These are phyloP conservation scores for Vombatus ursinus DNA, from an alignment of 2,113 vertebrate species.

Conservation along the genomic window DNA sequence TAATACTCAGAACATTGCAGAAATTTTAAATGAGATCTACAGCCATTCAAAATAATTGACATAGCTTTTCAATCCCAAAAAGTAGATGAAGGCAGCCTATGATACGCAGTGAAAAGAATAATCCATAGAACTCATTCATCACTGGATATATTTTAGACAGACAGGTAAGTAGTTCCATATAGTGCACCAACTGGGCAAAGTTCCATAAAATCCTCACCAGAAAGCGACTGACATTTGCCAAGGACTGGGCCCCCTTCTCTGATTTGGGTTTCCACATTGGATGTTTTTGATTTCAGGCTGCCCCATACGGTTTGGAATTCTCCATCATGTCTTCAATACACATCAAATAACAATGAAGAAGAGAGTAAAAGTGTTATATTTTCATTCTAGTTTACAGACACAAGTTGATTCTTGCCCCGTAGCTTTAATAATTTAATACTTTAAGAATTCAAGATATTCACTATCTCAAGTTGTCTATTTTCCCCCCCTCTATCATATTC, in stretches of 20 bases:
- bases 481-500: conserved; percentile 24
- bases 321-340: conserved; percentile 26
- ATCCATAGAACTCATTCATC: not conserved
- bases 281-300: not conserved
- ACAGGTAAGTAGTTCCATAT: not conserved
- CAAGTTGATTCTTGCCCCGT: conserved; percentile 61
- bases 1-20: not conserved
- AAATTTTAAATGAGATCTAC: not conserved
- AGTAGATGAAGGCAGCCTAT: not conserved
- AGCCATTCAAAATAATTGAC: not conserved
- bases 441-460: conserved; percentile 49
- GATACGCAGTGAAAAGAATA: not conserved
- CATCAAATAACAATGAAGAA: conserved; percentile 68
- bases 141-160: not conserved
- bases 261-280: not conserved
- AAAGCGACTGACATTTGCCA: not conserved
- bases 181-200: not conserved
- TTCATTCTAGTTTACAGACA: conserved; percentile 60
- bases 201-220: not conserved
- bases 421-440: conserved; percentile 71
- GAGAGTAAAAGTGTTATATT: conserved; percentile 64
- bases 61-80: not conserved
- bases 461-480: conserved; percentile 18
- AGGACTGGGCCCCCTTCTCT: not conserved
- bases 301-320: conserved; percentile 50